Evolutionary conservation across 2,888 invertebrate species (phyloP).

Genomic region (Calameuta filiformis): DNA sequence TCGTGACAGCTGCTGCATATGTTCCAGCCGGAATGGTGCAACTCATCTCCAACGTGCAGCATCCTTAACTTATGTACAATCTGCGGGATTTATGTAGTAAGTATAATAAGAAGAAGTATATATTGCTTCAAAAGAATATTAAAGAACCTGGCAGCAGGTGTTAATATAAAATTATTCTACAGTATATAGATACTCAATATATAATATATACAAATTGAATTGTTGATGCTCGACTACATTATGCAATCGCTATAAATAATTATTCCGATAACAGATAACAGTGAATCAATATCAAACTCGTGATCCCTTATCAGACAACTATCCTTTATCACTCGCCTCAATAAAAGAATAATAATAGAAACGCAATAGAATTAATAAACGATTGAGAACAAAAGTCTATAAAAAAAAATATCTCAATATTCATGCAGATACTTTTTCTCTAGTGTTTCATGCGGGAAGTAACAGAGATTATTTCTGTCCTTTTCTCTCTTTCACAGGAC

Average conservation of each 20-base stretch:
- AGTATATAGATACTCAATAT: not conserved
- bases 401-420: not conserved
- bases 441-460: not conserved
- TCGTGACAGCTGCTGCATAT: conserved; percentile 92
- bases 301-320: not conserved
- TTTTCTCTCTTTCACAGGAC: not conserved
- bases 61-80: conserved; percentile 88
- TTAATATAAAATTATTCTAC: not conserved
- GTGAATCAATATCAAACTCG: not conserved
- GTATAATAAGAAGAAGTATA: not conserved
- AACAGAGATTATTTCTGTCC: not conserved
- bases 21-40: conserved; percentile 98
- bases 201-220: not conserved
- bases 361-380: not conserved
- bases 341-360: not conserved
- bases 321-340: too few relatives aligned
- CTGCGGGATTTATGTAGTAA: conserved; percentile 66
- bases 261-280: not conserved
- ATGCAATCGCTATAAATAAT: not conserved
- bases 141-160: not conserved
- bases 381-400: not conserved
- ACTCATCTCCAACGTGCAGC: conserved; percentile 82
- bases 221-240: not conserved
- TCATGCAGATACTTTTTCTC: not conserved
- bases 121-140: not conserved